Conservation (phyloP, 2,797 vertebrate genomes). For the Knipowitschia caucasica region DNA sequence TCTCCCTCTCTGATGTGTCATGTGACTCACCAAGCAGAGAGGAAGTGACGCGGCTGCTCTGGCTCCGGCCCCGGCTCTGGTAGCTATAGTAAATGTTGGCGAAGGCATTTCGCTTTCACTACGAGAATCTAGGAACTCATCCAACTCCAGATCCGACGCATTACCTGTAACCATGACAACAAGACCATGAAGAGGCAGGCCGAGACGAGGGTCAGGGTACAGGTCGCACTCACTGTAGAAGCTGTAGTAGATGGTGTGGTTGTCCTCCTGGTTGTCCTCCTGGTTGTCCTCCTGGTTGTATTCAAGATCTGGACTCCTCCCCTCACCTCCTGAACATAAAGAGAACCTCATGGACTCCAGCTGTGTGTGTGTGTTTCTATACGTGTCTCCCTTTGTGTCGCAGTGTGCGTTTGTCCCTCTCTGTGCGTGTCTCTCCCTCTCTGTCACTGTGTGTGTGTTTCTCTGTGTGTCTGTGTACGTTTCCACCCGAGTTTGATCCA, state of each 20-base stretch:
- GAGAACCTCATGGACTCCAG: background rate
- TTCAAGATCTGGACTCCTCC: constrained; percentile 55
- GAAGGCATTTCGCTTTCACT: background rate
- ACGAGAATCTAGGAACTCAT: constrained; percentile 29
- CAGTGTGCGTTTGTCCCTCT: no score
- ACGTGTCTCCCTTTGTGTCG: no score
- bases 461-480: no score
- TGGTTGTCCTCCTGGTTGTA: constrained; percentile 43
- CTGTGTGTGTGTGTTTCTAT: no score
- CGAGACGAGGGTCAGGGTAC: background rate
- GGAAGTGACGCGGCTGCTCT: constrained; percentile 16
- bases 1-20: no score
- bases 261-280: background rate
- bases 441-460: no score
- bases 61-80: constrained; percentile 3
- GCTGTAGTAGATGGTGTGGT: background rate
- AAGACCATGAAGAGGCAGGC: no score
- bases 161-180: no score
- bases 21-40: constrained; percentile 31
- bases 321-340: background rate
- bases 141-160: constrained; percentile 46
- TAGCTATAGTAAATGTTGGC: background rate
- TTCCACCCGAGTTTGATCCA: no score
- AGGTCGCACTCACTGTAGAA: background rate
- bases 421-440: no score